phyloP scores from a whole-genome alignment of 2,888 invertebrate species.

The Steromphala cineraria region DNA sequence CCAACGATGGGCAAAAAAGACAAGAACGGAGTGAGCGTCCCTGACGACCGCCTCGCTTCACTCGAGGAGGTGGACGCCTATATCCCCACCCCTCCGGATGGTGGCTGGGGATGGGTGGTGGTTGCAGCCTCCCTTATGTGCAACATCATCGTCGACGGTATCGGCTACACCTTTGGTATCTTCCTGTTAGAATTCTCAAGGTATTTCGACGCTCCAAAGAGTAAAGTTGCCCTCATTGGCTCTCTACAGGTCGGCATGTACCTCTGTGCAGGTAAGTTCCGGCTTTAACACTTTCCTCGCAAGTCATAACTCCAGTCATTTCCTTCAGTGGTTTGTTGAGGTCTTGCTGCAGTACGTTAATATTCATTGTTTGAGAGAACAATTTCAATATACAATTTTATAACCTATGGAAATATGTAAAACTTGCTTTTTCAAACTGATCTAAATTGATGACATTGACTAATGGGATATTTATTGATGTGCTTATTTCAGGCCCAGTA shows the following conservation, averaged over 20 bases:
- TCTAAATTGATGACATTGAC: too few species aligned
- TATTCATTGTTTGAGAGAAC: too few species aligned
- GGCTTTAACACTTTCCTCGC: too few species aligned
- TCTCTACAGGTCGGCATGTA: constrained; percentile 94
- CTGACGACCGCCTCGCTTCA: constrained; percentile 50
- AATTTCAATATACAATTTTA: too few species aligned
- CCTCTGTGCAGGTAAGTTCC: constrained; percentile 85
- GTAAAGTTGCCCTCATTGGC: constrained; percentile 87
- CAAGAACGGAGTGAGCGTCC: constrained; percentile 30
- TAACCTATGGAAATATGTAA: too few species aligned
- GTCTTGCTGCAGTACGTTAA: too few species aligned
- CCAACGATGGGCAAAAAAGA: background rate
- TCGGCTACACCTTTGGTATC: constrained; percentile 91
- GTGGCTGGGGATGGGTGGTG: constrained; percentile 97
- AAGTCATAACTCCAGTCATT: too few species aligned
- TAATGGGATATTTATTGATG: background rate
- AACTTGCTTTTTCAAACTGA: too few species aligned
- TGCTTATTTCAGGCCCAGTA: constrained; percentile 84
- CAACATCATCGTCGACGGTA: constrained; percentile 95
- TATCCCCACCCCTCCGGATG: constrained; percentile 72
- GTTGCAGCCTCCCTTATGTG: constrained; percentile 93
- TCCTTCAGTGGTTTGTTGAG: too few species aligned
- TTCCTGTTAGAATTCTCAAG: constrained; percentile 82
- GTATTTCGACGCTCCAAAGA: constrained; percentile 85
- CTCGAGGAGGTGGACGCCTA: constrained; percentile 53